Percentiles rank a stretch among this genome's conserved stretches.
Evolutionary conservation across 1,140 invertebrate species (phyloP).

Genomic region (Drosophila orena): DNA sequence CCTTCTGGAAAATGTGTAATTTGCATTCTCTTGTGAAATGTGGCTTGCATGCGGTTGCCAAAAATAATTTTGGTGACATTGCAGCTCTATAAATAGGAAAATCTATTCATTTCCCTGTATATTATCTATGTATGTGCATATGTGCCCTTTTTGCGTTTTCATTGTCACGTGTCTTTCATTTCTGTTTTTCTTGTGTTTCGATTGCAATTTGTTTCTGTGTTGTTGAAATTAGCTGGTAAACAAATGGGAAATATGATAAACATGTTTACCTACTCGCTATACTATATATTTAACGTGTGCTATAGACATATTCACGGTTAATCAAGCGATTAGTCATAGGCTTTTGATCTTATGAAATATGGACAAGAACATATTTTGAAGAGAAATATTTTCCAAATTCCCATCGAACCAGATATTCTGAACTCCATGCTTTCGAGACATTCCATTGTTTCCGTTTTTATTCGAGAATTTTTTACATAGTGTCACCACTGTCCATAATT

Average conservation of each 20-base stretch:
- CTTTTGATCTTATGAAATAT: neutral
- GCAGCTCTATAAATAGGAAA: conserved; percentile 38
- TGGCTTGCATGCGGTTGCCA: neutral
- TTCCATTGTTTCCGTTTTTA: neutral
- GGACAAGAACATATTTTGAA: neutral
- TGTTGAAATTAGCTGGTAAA: conserved; percentile 59
- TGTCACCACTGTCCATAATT: conserved; percentile 1
- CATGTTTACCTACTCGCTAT: conserved; percentile 52
- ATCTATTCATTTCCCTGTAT: conserved; percentile 46
- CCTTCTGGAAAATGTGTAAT: conserved; percentile 18
- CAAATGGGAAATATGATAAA: conserved; percentile 59
- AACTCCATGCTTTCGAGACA: neutral
- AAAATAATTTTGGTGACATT: conserved; percentile 25
- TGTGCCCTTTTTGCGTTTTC: neutral
- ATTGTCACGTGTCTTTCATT: conserved; percentile 21
- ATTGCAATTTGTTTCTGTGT: conserved; percentile 41
- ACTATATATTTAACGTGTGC: neutral
- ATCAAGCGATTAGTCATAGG: conserved; percentile 18
- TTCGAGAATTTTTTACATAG: conserved; percentile 1
- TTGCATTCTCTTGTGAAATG: conserved; percentile 60
- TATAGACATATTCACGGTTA: neutral
- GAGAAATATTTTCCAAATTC: too few relatives aligned
- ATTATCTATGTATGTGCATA: too few relatives aligned
- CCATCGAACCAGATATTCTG: neutral
- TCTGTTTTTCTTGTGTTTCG: conserved; percentile 38